These are phyloP conservation scores for Aspiorhynchus laticeps DNA, from an alignment of 2,113 vertebrate genomes.

Conservation along the genomic window DNA sequence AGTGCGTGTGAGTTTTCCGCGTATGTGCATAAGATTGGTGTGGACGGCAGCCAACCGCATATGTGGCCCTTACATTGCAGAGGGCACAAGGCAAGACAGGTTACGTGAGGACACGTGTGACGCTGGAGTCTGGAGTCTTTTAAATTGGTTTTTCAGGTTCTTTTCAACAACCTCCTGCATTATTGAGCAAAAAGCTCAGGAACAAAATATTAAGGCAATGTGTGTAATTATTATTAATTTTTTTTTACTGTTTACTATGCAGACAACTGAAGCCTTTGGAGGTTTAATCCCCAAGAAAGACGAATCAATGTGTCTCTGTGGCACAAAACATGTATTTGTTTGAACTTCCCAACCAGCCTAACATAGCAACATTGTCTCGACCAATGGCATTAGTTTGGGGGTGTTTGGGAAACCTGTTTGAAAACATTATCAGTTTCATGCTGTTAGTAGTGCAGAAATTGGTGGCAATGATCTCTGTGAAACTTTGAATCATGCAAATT, in stretches of 20 bases:
- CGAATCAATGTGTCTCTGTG: not conserved
- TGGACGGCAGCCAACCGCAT: conserved; percentile 43
- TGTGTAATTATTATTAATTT: no score
- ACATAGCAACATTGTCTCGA: not conserved
- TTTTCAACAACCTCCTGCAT: not conserved
- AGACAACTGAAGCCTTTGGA: not conserved
- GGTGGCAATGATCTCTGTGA: no score
- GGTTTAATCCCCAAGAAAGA: not conserved
- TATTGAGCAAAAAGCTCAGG: not conserved
- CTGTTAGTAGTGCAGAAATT: not conserved
- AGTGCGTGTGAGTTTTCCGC: conserved; percentile 51
- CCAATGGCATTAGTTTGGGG: not conserved
- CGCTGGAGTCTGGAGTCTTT: not conserved
- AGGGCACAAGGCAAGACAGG: conserved; percentile 18
- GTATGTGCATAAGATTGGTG: conserved; percentile 34
- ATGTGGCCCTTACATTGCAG: conserved; percentile 33
- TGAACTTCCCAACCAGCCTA: not conserved
- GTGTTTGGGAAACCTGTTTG: not conserved
- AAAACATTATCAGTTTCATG: not conserved
- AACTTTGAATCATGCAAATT: no score
- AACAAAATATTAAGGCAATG: not conserved
- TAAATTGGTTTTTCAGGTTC: conserved; percentile 16
- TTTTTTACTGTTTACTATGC: not conserved
- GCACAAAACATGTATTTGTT: not conserved
- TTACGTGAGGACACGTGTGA: conserved; percentile 32